Base-by-base conservation (phyloP, 2,113 vertebrate species). In the Channa argus region DNA sequence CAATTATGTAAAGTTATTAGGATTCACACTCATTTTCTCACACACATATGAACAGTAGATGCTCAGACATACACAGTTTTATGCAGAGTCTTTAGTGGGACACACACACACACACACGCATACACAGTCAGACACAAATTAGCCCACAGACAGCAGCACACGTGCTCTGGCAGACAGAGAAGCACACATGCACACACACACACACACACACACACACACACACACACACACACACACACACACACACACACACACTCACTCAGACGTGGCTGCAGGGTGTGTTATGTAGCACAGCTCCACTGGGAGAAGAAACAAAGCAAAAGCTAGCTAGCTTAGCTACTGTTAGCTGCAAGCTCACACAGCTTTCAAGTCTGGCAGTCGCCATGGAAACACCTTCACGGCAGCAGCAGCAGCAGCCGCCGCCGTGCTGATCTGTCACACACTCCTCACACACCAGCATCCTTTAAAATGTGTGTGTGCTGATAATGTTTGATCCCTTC, bases 341-440 rank as follows among this genome's bases (percentile, higher is more conserved):
- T 8, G 77, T 71, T 87, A 87, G 84, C 84, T 74, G 69, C 53
- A 69, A 49, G 72, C 67, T 70, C 66, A 33, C 74, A 47, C 55
- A 9, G 79, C 84, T 82, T 88, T 84, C 78, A 85, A 88, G 75
- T 84, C 84, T 78, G 72, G 53, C 73, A 68, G 88, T 90, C 72
- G 45, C 84, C 88, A 93, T 94, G 86, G 93, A 88, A 94, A 94
- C 92, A 56, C 75, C 43, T 65, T 50, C 62, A 70, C 47, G 78
- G 77, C 84, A 82, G 90, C 77, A 78, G 59, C 74, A 47, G 69
- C 63, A 63, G 51, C 68, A 55, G 24, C 24, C 24, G 82, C 71
- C 7, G 68, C 67, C 60, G 62, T 66, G 77, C 84, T 82, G 88
- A 83, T 74, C 68, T 56, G 76, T 69, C 75, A 67, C 84, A 77